phyloP scores from a whole-genome alignment of 2,113 vertebrate genomes.

The Crocuta crocuta region DNA sequence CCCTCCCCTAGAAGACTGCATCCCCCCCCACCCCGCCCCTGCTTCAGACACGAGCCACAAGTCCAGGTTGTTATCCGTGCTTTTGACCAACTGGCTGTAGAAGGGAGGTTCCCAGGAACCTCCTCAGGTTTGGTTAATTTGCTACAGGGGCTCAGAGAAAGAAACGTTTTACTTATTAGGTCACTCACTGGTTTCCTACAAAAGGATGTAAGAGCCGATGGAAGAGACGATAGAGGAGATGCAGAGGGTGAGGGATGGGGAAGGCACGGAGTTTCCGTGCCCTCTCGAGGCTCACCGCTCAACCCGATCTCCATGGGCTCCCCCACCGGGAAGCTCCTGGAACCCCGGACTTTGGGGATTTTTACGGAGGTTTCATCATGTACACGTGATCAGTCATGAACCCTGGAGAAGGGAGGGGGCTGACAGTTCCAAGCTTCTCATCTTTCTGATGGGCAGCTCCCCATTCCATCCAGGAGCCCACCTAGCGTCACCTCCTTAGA shows the following conservation, averaged over 20 bases:
- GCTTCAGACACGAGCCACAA: accelerated
- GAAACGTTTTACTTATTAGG: not conserved
- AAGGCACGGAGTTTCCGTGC: not conserved
- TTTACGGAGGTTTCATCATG: not conserved
- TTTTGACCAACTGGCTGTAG: not conserved
- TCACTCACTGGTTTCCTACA: too few relatives aligned
- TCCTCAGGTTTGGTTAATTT: not conserved
- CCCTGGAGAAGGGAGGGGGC: not conserved
- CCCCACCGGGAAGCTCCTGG: not conserved
- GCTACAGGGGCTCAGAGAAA: not conserved
- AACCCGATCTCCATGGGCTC: not conserved
- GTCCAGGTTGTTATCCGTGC: too few relatives aligned
- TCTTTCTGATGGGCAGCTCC: not conserved
- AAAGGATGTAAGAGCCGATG: not conserved
- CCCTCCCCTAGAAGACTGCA: not conserved
- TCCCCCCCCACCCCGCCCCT: too few relatives aligned
- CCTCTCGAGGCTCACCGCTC: not conserved
- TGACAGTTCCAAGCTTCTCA: not conserved
- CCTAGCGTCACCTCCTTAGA: not conserved
- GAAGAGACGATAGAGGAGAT: not conserved
- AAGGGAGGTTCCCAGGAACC: too few relatives aligned
- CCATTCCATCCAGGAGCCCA: not conserved
- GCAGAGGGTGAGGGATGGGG: too few relatives aligned
- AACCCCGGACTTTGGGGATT: not conserved
- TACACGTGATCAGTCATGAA: not conserved